Percentiles rank a stretch among this genome's conserved stretches.
Evolutionary conservation across 2,113 vertebrate species (phyloP).

Genomic region (Toxostoma redivivum): DNA sequence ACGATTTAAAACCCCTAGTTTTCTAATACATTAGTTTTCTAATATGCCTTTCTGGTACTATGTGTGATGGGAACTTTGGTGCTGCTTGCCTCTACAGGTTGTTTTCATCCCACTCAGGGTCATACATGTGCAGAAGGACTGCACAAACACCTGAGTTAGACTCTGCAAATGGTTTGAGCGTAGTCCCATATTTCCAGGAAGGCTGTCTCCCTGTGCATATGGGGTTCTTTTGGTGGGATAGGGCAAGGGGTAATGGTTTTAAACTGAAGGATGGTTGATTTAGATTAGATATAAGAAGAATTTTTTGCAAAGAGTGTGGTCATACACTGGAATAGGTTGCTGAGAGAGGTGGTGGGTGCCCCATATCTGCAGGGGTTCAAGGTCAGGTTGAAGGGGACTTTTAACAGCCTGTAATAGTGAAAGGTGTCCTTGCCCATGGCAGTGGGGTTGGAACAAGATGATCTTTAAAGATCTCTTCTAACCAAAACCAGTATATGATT

Average conservation of each 20-base stretch:
- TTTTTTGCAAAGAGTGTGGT: neutral
- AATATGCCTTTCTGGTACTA: neutral
- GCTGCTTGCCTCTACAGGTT: neutral
- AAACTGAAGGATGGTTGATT: neutral
- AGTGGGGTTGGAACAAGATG: neutral
- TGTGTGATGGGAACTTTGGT: neutral
- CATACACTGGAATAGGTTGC: too few species aligned
- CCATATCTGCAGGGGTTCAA: neutral
- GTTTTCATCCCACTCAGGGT: neutral
- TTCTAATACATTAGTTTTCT: neutral
- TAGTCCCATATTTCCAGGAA: neutral
- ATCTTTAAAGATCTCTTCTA: neutral
- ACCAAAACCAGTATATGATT: neutral
- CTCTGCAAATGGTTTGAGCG: neutral
- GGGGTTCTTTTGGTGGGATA: neutral
- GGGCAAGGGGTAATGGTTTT: neutral
- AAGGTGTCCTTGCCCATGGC: neutral
- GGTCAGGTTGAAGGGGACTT: neutral
- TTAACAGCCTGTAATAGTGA: neutral
- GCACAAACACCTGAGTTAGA: neutral
- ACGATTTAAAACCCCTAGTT: accelerated
- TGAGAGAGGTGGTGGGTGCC: neutral
- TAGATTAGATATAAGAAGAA: neutral
- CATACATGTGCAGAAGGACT: accelerated
- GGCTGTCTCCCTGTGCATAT: neutral